Percentiles rank a stretch among this genome's conserved stretches.
Conservation (phyloP, 2,797 vertebrate species). For the Poecilia wingei region DNA sequence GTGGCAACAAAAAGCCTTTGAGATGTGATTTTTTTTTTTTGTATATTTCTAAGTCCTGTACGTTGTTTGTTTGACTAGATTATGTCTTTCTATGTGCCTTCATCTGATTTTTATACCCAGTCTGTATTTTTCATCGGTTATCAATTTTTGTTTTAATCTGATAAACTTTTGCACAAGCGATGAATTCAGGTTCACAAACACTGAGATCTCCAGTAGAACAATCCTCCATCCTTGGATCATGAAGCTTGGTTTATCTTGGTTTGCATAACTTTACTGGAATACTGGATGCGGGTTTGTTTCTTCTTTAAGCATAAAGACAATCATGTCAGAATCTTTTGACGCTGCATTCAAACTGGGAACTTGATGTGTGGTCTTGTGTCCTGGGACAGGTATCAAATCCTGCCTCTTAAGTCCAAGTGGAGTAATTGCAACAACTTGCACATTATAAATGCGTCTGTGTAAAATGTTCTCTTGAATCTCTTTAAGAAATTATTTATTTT, state of each 20-base stretch:
- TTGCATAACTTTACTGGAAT: constrained; percentile 41
- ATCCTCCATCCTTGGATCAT: constrained; percentile 13
- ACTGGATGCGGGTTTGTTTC: constrained; percentile 39
- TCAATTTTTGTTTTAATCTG: background rate
- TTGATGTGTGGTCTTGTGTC: constrained; percentile 16
- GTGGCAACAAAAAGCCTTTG: constrained; percentile 22
- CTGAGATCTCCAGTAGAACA: background rate
- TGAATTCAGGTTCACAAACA: constrained; percentile 16
- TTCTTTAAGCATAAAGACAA: constrained; percentile 25
- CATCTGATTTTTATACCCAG: constrained; percentile 27
- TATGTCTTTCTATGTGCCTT: constrained; percentile 37
- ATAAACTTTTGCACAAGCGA: constrained; percentile 28
- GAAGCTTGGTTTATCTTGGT: constrained; percentile 13
- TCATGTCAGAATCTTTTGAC: constrained; percentile 30
- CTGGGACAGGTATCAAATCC: constrained; percentile 21
- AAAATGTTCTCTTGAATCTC: constrained; percentile 17
- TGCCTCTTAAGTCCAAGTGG: constrained; percentile 14
- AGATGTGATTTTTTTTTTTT: background rate
- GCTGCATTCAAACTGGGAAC: constrained; percentile 23
- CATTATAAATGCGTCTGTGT: constrained; percentile 31
- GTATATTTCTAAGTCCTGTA: constrained; percentile 39
- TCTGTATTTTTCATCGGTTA: constrained; percentile 35
- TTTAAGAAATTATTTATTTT: constrained; percentile 56
- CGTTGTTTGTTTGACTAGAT: constrained; percentile 42
- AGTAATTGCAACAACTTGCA: constrained; percentile 25